Percentiles rank a stretch among this genome's conserved stretches.
phyloP scores from a whole-genome alignment of 2,888 invertebrate species.

The Icerya purchasi region DNA sequence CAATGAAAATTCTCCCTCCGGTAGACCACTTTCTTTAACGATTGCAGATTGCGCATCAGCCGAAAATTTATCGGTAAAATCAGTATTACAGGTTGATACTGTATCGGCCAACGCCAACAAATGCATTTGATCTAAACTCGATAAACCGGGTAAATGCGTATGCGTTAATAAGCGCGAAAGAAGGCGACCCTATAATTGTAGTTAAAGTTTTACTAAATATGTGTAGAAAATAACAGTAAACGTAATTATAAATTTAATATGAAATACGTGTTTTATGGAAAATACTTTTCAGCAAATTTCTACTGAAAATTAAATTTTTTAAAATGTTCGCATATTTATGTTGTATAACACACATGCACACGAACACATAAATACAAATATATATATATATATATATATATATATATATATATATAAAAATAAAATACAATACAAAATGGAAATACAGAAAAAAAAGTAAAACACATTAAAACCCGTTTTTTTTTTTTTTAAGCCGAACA shows the following conservation, averaged over 20 bases:
- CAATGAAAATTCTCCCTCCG: constrained; percentile 16
- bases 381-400: background rate
- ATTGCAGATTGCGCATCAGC: constrained; percentile 42
- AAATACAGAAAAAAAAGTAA: too few relatives aligned
- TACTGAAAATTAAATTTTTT: too few relatives aligned
- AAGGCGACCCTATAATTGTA: constrained; percentile 44
- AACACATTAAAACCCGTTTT: too few relatives aligned
- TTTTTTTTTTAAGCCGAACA: too few relatives aligned
- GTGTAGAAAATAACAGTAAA: too few relatives aligned
- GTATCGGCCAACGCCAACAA: constrained; percentile 95
- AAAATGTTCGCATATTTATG: too few relatives aligned
- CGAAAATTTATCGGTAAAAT: constrained; percentile 62
- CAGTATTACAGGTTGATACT: constrained; percentile 77
- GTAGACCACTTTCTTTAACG: constrained; percentile 33
- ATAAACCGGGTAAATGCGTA: constrained; percentile 79
- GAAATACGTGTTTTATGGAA: too few relatives aligned
- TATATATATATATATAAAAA: background rate
- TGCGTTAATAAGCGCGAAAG: constrained; percentile 81
- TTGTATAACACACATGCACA: too few relatives aligned
- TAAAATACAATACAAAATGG: background rate
- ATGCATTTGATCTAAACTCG: constrained; percentile 98
- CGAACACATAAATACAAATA: too few relatives aligned
- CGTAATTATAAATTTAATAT: too few relatives aligned
- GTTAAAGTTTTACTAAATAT: too few relatives aligned
- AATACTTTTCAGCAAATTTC: too few relatives aligned